phyloP scores from a whole-genome alignment of 92 coral and sea anemone genomes.

The Siderastrea siderea region DNA sequence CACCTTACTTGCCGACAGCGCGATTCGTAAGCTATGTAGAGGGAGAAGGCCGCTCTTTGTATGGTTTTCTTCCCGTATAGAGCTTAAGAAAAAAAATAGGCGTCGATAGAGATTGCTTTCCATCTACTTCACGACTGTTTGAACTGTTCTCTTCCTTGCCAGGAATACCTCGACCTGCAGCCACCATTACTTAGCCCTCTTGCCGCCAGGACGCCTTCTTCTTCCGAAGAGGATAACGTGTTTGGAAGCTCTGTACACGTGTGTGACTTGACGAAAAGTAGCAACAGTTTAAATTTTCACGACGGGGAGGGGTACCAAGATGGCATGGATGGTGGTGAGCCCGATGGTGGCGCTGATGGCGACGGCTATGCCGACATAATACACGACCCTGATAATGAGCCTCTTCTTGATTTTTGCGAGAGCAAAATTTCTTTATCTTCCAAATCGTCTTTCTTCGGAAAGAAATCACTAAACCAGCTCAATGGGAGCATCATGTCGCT shows the following conservation, averaged over 20 bases:
- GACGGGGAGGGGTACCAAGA: conserved; percentile 64
- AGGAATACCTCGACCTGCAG: conserved; percentile 95
- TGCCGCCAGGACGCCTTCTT: conserved; percentile 86
- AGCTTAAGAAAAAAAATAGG: too few species aligned
- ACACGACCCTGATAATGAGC: conserved; percentile 12
- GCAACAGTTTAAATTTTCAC: conserved; percentile 51
- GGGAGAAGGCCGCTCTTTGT: too few species aligned
- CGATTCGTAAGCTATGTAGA: too few species aligned
- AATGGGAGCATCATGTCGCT: conserved; percentile 45
- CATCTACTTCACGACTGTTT: background rate
- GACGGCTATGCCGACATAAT: conserved; percentile 39
- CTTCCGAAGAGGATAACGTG: conserved; percentile 70
- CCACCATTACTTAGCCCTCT: conserved; percentile 94
- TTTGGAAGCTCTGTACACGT: conserved; percentile 79
- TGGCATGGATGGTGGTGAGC: conserved; percentile 24
- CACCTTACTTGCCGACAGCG: too few species aligned
- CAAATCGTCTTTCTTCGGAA: conserved; percentile 32
- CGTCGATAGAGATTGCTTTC: background rate
- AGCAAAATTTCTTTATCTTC: conserved; percentile 32
- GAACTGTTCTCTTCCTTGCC: background rate
- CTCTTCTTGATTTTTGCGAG: conserved; percentile 16
- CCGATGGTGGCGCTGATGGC: conserved; percentile 26
- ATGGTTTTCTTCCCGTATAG: too few species aligned
- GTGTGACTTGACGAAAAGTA: conserved; percentile 78
- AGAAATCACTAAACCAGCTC: conserved; percentile 6